Percentiles rank a stretch among this genome's conserved stretches.
phyloP scores from a whole-genome alignment of 1,140 invertebrate genomes.

The Lepidotrigona ventralis region DNA sequence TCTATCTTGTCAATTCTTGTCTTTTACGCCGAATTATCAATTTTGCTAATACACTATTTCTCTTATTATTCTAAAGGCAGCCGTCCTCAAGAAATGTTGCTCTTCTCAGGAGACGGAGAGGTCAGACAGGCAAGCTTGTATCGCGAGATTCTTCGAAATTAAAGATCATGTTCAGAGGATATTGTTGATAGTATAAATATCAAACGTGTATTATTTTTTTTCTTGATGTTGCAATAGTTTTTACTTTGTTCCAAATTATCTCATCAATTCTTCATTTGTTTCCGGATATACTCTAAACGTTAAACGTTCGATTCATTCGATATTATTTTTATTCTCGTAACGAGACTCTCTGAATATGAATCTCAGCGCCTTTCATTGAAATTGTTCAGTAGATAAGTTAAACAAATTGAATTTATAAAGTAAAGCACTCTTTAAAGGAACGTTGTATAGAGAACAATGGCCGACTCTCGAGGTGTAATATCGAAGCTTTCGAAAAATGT shows the following conservation, averaged over 20 bases:
- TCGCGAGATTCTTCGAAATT: not conserved
- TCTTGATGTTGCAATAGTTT: too few relatives aligned
- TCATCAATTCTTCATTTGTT: not conserved
- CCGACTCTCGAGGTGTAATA: not conserved
- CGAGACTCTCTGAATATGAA: not conserved
- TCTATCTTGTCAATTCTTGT: constrained; percentile 59
- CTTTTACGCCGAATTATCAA: constrained; percentile 43
- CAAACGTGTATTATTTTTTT: too few relatives aligned
- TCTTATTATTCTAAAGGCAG: constrained; percentile 56
- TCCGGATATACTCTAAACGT: too few relatives aligned
- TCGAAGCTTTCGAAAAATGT: constrained; percentile 27
- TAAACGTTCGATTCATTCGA: too few relatives aligned
- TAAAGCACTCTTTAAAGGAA: not conserved
- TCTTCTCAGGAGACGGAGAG: constrained; percentile 16
- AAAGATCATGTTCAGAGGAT: constrained; percentile 2
- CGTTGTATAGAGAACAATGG: not conserved
- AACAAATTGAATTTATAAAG: not conserved
- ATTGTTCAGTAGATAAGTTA: not conserved
- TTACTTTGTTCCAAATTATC: not conserved
- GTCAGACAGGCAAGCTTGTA: not conserved
- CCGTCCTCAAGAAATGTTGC: constrained; percentile 49
- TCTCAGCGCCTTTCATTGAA: not conserved
- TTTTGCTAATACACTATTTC: constrained; percentile 37
- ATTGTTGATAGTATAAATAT: not conserved
- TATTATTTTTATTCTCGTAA: not conserved